phyloP scores from a whole-genome alignment of 1,140 invertebrate genomes.

The Drosophila sulfurigaster region DNA sequence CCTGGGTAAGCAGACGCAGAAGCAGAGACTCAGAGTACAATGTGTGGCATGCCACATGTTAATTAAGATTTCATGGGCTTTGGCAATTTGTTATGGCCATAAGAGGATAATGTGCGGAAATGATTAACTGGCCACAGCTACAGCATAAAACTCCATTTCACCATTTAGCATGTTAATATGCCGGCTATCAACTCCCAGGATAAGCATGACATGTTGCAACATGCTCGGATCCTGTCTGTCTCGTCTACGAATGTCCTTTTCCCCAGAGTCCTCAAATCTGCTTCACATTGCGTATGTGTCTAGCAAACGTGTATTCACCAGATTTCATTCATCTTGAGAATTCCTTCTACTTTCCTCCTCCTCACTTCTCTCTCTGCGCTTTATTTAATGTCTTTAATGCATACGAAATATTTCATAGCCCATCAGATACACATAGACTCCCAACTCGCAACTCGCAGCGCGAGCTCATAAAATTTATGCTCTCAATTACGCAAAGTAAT shows the following conservation, averaged over 20 bases:
- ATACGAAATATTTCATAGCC: slow-evolving; percentile 49
- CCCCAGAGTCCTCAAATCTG: slow-evolving; percentile 31
- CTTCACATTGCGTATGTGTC: slow-evolving; percentile 16
- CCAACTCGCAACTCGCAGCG: slow-evolving; percentile 4
- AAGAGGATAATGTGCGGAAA: slow-evolving; percentile 19
- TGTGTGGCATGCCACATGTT: slow-evolving; percentile 16
- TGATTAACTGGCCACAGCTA: slow-evolving; percentile 16
- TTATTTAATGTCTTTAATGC: slow-evolving; percentile 38
- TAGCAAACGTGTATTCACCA: not conserved
- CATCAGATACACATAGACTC: slow-evolving; percentile 34
- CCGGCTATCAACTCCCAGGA: slow-evolving; percentile 9
- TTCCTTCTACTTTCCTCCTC: not conserved
- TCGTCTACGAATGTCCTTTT: slow-evolving; percentile 15
- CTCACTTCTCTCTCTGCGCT: not conserved
- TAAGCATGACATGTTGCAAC: slow-evolving; percentile 20
- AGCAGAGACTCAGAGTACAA: not conserved
- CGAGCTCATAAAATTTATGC: slow-evolving; percentile 57
- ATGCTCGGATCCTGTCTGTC: not conserved
- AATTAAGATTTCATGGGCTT: slow-evolving; percentile 14
- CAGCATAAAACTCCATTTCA: slow-evolving; percentile 6
- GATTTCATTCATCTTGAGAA: slow-evolving; percentile 11
- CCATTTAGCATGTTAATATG: slow-evolving; percentile 31
- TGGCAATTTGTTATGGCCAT: slow-evolving; percentile 12
- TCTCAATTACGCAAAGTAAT: slow-evolving; percentile 66
- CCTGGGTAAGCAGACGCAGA: slow-evolving; percentile 63